phyloP scores from a whole-genome alignment of 2,113 vertebrate species.

The Corvus moneduloides region DNA sequence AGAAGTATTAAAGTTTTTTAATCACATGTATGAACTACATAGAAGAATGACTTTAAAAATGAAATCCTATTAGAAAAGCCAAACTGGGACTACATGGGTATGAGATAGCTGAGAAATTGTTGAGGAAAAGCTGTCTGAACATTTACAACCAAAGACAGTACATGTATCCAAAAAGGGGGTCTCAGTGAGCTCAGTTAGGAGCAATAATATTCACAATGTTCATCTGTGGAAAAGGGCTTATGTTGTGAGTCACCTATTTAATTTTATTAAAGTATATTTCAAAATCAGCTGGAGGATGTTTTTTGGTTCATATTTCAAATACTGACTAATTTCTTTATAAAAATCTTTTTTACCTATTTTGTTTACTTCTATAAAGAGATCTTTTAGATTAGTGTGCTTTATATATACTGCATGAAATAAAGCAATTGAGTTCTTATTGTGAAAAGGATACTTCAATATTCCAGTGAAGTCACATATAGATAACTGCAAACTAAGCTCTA shows the following conservation, averaged over 20 bases:
- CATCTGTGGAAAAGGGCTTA: background rate
- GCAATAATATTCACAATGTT: background rate
- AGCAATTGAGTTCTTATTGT: background rate
- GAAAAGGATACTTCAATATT: background rate
- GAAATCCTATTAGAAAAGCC: background rate
- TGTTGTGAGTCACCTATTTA: background rate
- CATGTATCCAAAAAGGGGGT: fast-evolving
- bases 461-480: background rate
- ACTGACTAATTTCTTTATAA: background rate
- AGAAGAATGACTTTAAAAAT: background rate
- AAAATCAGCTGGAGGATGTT: background rate
- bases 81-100: background rate
- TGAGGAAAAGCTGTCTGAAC: background rate
- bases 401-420: background rate
- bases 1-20: background rate
- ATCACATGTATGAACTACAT: background rate
- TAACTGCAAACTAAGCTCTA: background rate
- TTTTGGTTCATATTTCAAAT: background rate
- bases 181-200: background rate
- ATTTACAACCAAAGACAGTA: background rate
- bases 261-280: background rate
- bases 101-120: background rate
- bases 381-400: background rate
- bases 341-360: background rate
- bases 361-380: background rate